phyloP scores from a whole-genome alignment of 2,113 vertebrate genomes.

The Dicrurus megarhynchus region DNA sequence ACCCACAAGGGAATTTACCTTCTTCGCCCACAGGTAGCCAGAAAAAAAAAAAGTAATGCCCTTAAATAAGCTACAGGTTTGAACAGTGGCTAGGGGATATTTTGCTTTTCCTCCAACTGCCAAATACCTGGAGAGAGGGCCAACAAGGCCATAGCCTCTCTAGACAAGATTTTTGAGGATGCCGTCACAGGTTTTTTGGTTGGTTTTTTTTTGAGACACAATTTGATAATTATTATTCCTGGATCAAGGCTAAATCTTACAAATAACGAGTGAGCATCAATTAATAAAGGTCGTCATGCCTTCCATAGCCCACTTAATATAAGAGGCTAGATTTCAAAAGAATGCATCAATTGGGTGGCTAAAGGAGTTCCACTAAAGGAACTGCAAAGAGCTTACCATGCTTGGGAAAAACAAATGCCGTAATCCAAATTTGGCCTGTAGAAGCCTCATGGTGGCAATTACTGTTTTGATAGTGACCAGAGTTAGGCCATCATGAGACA shows the following conservation, averaged over 20 bases:
- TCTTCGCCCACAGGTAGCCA: neutral
- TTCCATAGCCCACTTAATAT: neutral
- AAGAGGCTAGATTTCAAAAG: neutral
- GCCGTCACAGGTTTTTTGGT: neutral
- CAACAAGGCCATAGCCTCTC: neutral
- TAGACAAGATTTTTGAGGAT: neutral
- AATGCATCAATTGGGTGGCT: neutral
- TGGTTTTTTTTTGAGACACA: neutral
- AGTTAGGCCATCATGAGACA: no score
- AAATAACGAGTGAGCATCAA: neutral
- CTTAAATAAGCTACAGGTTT: neutral
- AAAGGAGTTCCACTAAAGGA: neutral
- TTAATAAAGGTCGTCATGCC: neutral
- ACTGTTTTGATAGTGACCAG: neutral
- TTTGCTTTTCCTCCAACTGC: neutral
- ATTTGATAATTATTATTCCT: neutral
- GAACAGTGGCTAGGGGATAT: neutral
- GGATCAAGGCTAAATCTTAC: neutral
- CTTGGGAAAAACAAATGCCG: neutral
- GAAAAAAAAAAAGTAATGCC: neutral
- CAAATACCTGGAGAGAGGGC: neutral
- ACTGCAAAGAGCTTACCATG: neutral
- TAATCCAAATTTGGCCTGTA: neutral
- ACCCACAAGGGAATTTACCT: neutral
- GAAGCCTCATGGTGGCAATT: neutral